Percentiles rank a stretch among this genome's conserved stretches.
phyloP scores from a whole-genome alignment of 2,888 invertebrate genomes.

The Megamerina dolium region DNA sequence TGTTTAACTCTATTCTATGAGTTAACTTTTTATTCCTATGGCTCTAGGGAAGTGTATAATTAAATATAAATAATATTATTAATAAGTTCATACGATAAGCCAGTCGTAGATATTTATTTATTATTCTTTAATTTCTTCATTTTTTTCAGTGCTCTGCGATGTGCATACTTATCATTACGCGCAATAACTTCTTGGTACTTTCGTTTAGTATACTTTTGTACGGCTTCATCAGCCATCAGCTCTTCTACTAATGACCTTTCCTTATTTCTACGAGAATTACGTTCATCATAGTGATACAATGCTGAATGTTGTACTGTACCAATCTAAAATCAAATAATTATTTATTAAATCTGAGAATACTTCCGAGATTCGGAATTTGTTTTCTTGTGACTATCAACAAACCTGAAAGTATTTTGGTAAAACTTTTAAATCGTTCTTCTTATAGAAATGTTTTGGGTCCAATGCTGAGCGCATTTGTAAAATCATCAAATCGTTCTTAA shows the following conservation, averaged over 20 bases:
- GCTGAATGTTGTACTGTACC: slow-evolving; percentile 79
- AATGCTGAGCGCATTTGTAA: slow-evolving; percentile 88
- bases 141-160: slow-evolving; percentile 68
- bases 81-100: not conserved
- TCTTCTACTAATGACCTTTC: slow-evolving; percentile 92
- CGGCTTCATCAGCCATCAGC: slow-evolving; percentile 80
- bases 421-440: slow-evolving; percentile 79
- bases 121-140: slow-evolving; percentile 57
- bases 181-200: slow-evolving; percentile 73
- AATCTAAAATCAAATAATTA: slow-evolving; percentile 52
- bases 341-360: slow-evolving; percentile 11
- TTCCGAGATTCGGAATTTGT: slow-evolving; percentile 3
- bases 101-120: slow-evolving; percentile 24
- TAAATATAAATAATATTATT: slow-evolving; percentile 1
- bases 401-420: slow-evolving; percentile 93
- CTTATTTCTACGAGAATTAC: slow-evolving; percentile 78
- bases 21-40: too few relatives aligned
- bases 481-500: slow-evolving; percentile 79
- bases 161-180: slow-evolving; percentile 59
- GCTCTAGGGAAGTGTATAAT: too few relatives aligned
- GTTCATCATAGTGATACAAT: slow-evolving; percentile 77
- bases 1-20: too few relatives aligned
- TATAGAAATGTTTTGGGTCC: slow-evolving; percentile 92
- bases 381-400: slow-evolving; percentile 23
- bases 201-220: slow-evolving; percentile 72